Conservation (phyloP, 2,113 vertebrate genomes). For the Nycticorax nycticorax region DNA sequence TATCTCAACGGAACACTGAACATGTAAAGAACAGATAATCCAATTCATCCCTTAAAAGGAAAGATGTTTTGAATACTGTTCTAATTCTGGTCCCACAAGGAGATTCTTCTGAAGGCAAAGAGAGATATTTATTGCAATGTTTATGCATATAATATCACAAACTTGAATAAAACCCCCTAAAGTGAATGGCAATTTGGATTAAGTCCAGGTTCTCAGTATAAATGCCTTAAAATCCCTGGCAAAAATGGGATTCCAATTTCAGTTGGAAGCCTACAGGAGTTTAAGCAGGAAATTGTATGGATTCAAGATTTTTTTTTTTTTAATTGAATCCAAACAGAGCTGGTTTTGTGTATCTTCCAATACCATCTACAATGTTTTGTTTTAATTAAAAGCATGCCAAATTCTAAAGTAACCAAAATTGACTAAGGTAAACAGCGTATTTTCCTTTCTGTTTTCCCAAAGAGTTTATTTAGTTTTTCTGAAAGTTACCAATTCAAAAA, state of each 20-base stretch:
- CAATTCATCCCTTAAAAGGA: not conserved
- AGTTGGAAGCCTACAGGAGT: not conserved
- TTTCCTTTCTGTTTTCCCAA: not conserved
- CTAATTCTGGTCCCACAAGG: not conserved
- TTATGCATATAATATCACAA: not conserved
- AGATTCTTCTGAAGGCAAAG: not conserved
- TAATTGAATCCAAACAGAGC: not conserved
- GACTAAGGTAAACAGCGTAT: not conserved
- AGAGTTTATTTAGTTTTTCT: not conserved
- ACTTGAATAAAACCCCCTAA: not conserved
- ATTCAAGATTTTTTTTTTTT: not conserved
- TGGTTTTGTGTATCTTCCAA: not conserved
- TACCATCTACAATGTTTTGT: not conserved
- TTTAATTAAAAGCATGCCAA: not conserved
- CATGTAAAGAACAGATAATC: not conserved
- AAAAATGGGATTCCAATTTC: not conserved
- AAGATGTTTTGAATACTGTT: not conserved
- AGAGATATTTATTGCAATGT: not conserved
- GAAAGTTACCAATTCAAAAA: not conserved
- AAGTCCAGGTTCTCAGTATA: not conserved
- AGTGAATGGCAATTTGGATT: not conserved
- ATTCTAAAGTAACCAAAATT: not conserved
- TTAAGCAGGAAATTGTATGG: not conserved
- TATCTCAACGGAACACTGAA: not conserved
- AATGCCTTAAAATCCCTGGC: not conserved